phyloP scores from a whole-genome alignment of 2,888 invertebrate species.

The Lepas anatifera region DNA sequence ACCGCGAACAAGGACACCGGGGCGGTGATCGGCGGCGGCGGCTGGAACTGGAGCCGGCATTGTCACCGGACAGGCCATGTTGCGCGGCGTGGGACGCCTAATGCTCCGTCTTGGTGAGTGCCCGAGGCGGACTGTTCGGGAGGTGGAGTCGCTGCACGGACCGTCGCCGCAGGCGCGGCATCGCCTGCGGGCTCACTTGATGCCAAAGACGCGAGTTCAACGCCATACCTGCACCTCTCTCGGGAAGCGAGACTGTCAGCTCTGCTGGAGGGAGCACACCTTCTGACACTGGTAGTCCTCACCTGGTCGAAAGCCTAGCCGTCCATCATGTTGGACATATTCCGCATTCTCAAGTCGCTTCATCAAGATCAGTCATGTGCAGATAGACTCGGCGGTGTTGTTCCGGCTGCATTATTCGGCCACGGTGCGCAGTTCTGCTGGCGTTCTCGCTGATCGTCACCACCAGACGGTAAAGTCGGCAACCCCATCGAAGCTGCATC shows the following conservation, averaged over 20 bases:
- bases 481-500: slow-evolving; percentile 88
- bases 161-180: background rate
- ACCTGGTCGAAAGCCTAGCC: no score
- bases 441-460: slow-evolving; percentile 84
- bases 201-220: background rate
- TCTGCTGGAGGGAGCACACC: background rate
- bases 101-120: no score
- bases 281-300: no score
- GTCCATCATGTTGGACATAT: slow-evolving; percentile 82
- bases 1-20: no score
- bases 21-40: no score
- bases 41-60: no score
- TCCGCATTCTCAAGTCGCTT: slow-evolving; percentile 86
- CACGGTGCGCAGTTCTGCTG: slow-evolving; percentile 74
- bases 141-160: no score
- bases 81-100: no score
- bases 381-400: slow-evolving; percentile 78
- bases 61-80: no score
- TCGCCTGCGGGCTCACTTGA: background rate
- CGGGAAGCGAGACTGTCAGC: no score
- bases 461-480: slow-evolving; percentile 81
- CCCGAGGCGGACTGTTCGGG: no score
- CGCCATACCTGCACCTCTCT: no score
- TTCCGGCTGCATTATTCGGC: slow-evolving; percentile 83
- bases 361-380: slow-evolving; percentile 78